Evolutionary conservation across 2,888 invertebrate genomes (phyloP), one percentile per base, ranked within the genome.

Genomic region (Drosophila seclusa): DNA sequence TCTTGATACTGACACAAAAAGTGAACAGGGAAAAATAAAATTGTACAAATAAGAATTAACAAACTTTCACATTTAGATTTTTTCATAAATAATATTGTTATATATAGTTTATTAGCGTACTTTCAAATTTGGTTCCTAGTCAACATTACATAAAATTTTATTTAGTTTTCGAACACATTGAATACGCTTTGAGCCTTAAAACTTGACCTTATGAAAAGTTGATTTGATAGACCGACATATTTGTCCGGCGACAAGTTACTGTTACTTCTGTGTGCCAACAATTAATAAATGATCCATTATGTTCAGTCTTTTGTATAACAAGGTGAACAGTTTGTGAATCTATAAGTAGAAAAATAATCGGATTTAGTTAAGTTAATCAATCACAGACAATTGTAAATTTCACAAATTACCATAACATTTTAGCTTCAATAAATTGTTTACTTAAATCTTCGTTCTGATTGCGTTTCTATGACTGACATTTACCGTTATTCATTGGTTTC

Each of bases 141-240:
- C 27, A 32, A 54, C 49, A 65, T 64, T 78, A 83, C 85, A 84
- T 75, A 68, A 60, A 67, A 85, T 87, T 88, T 89, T 70, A 73
- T 60, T 66, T 71, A 67, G 68, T 71, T 73, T 53, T 78, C 55
- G 73, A 83, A 78, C 84, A 89, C 71, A 82, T 75, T 76, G 53
- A 80, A 67, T 55, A 69, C 66, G 68, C 50, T 70, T 82, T 68
- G 32, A 83, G 68, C 68, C 60, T 69, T 73, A 66, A 74, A 54
- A 78, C 36, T 58, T 54, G 32, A 63, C 59, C 48, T 83, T 31
- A 75, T 70, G 31, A 64, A 68, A 68, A 36, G 60, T 59, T 63
- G 42, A 76, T 69, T 64, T 66, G 50, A 67, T 63, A 61, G 57
- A 71, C 48, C 61, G 71, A 67, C 80, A 76, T 71, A 63, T 49